These are phyloP conservation scores for Caenorhabditis panamensis DNA, from an alignment of 2,888 invertebrate species.

Conservation along the genomic window DNA sequence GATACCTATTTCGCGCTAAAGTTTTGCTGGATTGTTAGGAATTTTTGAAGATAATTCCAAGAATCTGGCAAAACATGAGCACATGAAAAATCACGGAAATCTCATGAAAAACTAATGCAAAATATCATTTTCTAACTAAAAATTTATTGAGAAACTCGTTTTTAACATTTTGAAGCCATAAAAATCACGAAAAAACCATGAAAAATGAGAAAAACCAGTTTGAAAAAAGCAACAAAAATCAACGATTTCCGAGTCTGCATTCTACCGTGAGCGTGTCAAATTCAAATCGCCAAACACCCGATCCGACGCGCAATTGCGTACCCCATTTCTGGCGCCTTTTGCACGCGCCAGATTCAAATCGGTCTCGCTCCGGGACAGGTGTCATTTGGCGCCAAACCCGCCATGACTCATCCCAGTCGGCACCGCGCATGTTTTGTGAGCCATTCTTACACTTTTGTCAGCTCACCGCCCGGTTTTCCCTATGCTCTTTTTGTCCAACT, in stretches of 20 bases:
- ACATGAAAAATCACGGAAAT: too few relatives aligned
- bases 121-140: too few relatives aligned
- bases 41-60: too few relatives aligned
- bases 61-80: too few relatives aligned
- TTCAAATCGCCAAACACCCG: slow-evolving; percentile 22
- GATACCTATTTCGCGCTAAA: too few relatives aligned
- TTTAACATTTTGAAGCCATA: too few relatives aligned
- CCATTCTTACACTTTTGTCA: slow-evolving; percentile 1
- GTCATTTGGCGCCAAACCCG: slow-evolving; percentile 22
- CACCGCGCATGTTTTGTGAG: slow-evolving; percentile 22
- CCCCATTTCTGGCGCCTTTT: not conserved
- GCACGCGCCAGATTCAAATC: slow-evolving; percentile 52
- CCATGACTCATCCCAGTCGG: slow-evolving; percentile 1
- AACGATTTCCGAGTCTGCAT: not conserved
- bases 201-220: too few relatives aligned
- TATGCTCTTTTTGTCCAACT: slow-evolving; percentile 18
- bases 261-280: slow-evolving; percentile 20
- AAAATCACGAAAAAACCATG: not conserved
- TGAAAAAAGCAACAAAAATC: too few relatives aligned
- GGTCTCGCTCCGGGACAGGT: slow-evolving; percentile 4
- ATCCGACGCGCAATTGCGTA: slow-evolving; percentile 30
- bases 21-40: too few relatives aligned
- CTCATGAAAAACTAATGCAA: too few relatives aligned
- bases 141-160: too few relatives aligned
- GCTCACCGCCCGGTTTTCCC: slow-evolving; percentile 3